A percentile compares a stretch with the other conserved stretches of the same genome.
These are phyloP conservation scores for Acyrthosiphon pisum DNA, from an alignment of 1,140 invertebrate species.

Conservation along the genomic window DNA sequence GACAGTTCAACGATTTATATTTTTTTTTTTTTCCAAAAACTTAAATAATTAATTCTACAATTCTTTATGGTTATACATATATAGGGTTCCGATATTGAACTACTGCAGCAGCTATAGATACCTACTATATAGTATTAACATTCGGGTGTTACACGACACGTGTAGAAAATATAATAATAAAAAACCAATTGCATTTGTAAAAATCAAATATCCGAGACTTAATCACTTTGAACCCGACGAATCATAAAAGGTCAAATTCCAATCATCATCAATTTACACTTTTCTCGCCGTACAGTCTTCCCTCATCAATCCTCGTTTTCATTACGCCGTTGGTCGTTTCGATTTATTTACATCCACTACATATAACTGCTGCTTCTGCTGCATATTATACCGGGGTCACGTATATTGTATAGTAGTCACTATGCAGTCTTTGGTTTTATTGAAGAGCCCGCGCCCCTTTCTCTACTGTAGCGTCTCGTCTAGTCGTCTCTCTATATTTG, in stretches of 20 bases:
- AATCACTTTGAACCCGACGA: slow-evolving; percentile 45
- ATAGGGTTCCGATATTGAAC: background rate
- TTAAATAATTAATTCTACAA: background rate
- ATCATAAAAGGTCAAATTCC: slow-evolving; percentile 42
- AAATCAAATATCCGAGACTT: slow-evolving; percentile 9
- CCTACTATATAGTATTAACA: background rate
- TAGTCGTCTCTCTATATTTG: background rate
- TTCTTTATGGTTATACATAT: background rate
- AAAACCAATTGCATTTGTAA: slow-evolving; percentile 18
- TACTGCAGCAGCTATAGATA: background rate
- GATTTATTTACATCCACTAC: slow-evolving; percentile 27
- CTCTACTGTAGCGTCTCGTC: background rate
- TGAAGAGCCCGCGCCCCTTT: background rate
- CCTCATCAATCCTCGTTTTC: slow-evolving; percentile 31
- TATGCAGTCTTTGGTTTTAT: slow-evolving; percentile 17
- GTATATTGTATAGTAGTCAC: background rate
- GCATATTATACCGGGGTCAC: background rate
- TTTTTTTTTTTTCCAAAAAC: background rate
- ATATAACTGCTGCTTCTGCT: background rate
- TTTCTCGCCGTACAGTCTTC: background rate
- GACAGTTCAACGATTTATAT: too few species aligned
- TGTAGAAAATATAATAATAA: background rate
- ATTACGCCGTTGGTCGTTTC: slow-evolving; percentile 17
- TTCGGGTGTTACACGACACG: slow-evolving; percentile 4
- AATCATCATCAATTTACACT: slow-evolving; percentile 43